These are phyloP conservation scores for Charina bottae DNA, from an alignment of 2,113 vertebrate genomes.

Conservation along the genomic window DNA sequence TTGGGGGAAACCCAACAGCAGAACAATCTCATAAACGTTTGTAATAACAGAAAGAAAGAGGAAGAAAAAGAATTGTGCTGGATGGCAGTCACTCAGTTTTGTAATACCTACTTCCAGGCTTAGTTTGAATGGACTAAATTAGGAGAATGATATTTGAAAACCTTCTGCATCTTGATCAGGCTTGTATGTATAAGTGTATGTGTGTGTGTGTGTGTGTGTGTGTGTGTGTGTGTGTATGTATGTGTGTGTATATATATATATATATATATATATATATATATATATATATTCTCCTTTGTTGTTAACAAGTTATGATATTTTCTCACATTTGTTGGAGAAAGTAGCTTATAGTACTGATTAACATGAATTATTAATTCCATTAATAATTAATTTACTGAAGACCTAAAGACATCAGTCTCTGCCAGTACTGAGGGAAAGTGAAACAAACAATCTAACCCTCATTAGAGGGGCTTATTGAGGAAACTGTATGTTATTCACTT, in stretches of 20 bases:
- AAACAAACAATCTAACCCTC: conserved; percentile 71
- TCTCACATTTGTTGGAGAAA: conserved; percentile 79
- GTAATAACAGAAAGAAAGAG: neutral
- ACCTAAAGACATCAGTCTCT: conserved; percentile 81
- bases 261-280: too few relatives aligned
- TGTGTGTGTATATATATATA: conserved; percentile 15
- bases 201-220: too few relatives aligned
- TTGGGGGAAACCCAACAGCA: neutral
- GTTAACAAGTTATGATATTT: conserved; percentile 84
- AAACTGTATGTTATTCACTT: conserved; percentile 65
- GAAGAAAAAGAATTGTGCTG: neutral
- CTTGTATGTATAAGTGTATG: neutral
- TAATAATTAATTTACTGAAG: conserved; percentile 91
- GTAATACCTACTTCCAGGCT: neutral
- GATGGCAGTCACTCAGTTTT: neutral
- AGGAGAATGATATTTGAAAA: neutral
- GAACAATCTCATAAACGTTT: neutral
- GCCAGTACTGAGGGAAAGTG: conserved; percentile 73
- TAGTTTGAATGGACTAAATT: neutral
- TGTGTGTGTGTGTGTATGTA: neutral
- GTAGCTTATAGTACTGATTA: conserved; percentile 94
- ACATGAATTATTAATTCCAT: conserved; percentile 96
- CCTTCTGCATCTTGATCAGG: neutral
- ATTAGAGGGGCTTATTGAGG: conserved; percentile 67
- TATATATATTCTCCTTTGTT: conserved; percentile 75